Evolutionary conservation across 2,888 invertebrate genomes (phyloP).

Genomic region (Megastigmus dorsalis): DNA sequence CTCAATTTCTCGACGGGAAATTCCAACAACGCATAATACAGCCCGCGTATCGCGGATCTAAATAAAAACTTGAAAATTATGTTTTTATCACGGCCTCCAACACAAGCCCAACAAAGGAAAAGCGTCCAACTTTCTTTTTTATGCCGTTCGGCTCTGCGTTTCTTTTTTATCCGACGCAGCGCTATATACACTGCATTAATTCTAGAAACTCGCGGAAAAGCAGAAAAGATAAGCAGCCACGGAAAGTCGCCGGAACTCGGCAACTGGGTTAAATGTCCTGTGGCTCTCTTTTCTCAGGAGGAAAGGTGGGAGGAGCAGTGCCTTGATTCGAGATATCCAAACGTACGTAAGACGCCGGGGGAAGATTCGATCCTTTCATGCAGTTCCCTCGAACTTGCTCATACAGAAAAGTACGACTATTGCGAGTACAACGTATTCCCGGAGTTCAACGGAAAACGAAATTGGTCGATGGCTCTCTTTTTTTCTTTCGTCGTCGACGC

Average conservation of each 20-base stretch:
- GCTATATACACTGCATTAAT: neutral
- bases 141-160: neutral
- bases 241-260: conserved; percentile 51
- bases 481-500: neutral
- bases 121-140: conserved; percentile 25
- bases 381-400: conserved; percentile 1
- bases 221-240: conserved; percentile 24
- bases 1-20: conserved; percentile 12
- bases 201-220: conserved; percentile 1
- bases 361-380: conserved; percentile 5
- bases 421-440: neutral
- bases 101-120: neutral
- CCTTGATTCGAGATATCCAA: conserved; percentile 15
- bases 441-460: neutral
- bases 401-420: neutral
- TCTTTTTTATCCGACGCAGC: neutral
- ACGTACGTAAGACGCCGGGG: neutral
- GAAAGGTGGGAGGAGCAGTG: neutral
- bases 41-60: no score
- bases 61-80: conserved; percentile 28
- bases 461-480: conserved; percentile 18
- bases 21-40: neutral
- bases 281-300: conserved; percentile 22
- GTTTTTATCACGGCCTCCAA: neutral
- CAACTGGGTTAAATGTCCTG: conserved; percentile 58